Conservation (phyloP, 1,140 invertebrate species). For the Caenorhabditis brenneri region DNA sequence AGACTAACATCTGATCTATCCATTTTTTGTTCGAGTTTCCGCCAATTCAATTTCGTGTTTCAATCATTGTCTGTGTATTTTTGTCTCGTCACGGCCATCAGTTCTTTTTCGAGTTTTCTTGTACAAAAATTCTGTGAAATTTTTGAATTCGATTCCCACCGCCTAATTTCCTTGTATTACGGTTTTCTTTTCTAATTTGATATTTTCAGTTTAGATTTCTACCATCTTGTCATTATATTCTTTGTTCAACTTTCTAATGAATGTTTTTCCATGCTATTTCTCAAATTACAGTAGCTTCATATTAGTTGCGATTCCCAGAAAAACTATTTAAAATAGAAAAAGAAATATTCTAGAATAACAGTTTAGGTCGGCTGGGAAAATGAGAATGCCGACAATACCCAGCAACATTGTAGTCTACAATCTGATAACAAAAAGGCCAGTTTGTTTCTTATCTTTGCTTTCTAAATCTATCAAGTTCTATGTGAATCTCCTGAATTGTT, state of each 20-base stretch:
- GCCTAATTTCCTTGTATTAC: slow-evolving; percentile 6
- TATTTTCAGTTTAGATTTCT: background rate
- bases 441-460: slow-evolving; percentile 41
- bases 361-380: background rate
- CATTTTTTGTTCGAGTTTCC: slow-evolving; percentile 69
- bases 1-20: slow-evolving; percentile 40
- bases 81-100: slow-evolving; percentile 14
- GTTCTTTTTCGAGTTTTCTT: background rate
- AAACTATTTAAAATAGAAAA: background rate
- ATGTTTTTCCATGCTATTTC: background rate
- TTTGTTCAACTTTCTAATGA: background rate
- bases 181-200: background rate
- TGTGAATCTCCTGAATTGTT: background rate
- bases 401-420: slow-evolving; percentile 16
- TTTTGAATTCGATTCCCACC: background rate
- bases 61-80: slow-evolving; percentile 60
- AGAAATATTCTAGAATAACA: background rate
- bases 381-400: background rate
- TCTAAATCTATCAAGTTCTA: slow-evolving; percentile 36
- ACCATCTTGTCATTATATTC: background rate
- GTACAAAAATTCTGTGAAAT: background rate
- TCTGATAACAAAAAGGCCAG: slow-evolving; percentile 45
- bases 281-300: background rate
- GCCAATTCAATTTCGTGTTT: slow-evolving; percentile 61
- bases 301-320: background rate